Base-by-base conservation (phyloP, 2,888 invertebrate species). In the Andrena minutula region DNA sequence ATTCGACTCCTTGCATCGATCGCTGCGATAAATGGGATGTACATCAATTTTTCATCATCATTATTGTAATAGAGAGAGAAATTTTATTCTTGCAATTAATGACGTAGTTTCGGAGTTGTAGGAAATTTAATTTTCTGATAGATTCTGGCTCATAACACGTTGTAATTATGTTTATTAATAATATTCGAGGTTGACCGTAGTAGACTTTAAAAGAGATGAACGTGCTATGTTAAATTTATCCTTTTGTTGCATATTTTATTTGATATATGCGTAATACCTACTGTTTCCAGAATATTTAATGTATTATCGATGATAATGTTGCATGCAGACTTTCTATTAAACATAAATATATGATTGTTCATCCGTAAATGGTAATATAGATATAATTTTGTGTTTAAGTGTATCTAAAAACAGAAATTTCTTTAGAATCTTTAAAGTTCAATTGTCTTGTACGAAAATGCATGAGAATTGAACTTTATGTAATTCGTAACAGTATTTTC, bases 321-420 rank as follows among this genome's bases (percentile, higher is more conserved):
- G 76, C 76, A 79, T 79, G 79, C 47, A 65, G 10, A 65, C 16
- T 65, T 77, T 32, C 10, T 64, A 64, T 69, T 51, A 61, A 61
- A 28, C 28, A 41, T 53, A 41, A 70, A 51, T 20, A 26, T 49
- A 49, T 65, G 47, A 20, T 47, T 56, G 0, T 28, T 56, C 12
- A 51, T 51, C 20, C 28, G 2, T 32, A 53, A 69, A 23, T 63
- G 4, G 32, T n/a, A 8, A 70, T 28, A 49, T 60, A 30, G 3
- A 65, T 35, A 23, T 35, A n/a, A 56, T 30, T 12, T 47, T 61
- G 7, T 26, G 10, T 30, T 8, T 32, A 28, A 74, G 12, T 41
- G 30, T 23, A 68, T 74, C n/a, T 68, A 10, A 41, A 70, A 16
- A 20, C 16, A 70, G 26, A 10, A 26, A 32, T 49, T 47, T 66